phyloP scores from a whole-genome alignment of 2,888 invertebrate genomes.

The Platerodrilus igneus region DNA sequence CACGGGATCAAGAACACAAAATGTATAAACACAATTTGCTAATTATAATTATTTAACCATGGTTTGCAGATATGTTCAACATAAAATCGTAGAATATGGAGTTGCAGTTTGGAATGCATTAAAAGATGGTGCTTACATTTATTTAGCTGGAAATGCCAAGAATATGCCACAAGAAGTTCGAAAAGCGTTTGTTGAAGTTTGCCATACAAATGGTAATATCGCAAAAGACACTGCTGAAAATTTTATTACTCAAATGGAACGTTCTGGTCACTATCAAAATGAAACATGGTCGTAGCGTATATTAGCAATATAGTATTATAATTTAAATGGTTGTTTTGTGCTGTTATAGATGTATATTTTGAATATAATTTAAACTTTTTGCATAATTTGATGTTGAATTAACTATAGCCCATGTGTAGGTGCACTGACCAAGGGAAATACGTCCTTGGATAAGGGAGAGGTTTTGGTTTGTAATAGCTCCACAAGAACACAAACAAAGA shows the following conservation, averaged over 20 bases:
- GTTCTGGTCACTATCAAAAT: slow-evolving; percentile 64
- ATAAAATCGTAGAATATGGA: slow-evolving; percentile 64
- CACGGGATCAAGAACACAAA: slow-evolving; percentile 82
- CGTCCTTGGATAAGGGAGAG: too few relatives aligned
- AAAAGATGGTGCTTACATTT: slow-evolving; percentile 60
- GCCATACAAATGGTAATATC: slow-evolving; percentile 48
- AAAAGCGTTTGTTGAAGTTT: slow-evolving; percentile 62
- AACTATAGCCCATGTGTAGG: too few relatives aligned
- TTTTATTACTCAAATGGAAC: slow-evolving; percentile 59
- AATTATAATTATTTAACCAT: background rate
- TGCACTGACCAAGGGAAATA: too few relatives aligned
- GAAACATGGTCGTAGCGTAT: slow-evolving; percentile 88
- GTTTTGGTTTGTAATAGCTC: too few relatives aligned
- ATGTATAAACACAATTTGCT: slow-evolving; percentile 50
- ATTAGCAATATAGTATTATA: too few relatives aligned
- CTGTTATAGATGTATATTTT: too few relatives aligned
- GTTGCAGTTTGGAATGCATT: slow-evolving; percentile 62
- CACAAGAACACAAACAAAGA: too few relatives aligned
- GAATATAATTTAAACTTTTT: too few relatives aligned
- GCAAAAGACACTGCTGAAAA: slow-evolving; percentile 55
- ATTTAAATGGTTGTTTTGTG: too few relatives aligned
- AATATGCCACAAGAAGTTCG: slow-evolving; percentile 91
- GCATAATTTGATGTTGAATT: too few relatives aligned
- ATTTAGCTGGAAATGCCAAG: slow-evolving; percentile 89
- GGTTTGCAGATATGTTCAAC: slow-evolving; percentile 94